Evolutionary conservation across 1,140 invertebrate genomes (phyloP).

Genomic region (Heliconius melpomene): DNA sequence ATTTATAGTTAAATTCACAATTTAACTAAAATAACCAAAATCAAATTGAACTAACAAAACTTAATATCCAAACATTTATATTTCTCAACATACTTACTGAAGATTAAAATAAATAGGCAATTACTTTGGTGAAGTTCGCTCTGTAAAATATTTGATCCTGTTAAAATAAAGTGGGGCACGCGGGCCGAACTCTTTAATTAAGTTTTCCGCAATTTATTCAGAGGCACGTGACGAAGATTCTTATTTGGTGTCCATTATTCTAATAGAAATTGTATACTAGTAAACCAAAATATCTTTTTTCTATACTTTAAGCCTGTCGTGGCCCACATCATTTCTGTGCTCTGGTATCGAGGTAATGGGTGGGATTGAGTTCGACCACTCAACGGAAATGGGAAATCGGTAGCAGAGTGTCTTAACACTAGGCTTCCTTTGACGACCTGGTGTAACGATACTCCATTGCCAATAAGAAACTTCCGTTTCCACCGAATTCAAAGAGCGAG

Average conservation of each 20-base stretch:
- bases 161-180: conserved; percentile 25
- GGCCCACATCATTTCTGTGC: too few relatives aligned
- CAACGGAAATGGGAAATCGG: too few relatives aligned
- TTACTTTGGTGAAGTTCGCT: conserved; percentile 16
- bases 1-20: not conserved
- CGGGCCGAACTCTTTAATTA: conserved; percentile 54
- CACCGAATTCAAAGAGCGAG: too few relatives aligned
- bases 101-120: conserved; percentile 30
- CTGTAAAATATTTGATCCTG: conserved; percentile 35
- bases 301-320: too few relatives aligned
- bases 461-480: too few relatives aligned
- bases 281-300: not conserved
- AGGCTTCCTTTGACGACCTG: too few relatives aligned
- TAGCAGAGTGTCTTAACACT: too few relatives aligned
- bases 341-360: too few relatives aligned
- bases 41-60: not conserved
- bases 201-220: conserved; percentile 66
- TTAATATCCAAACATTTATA: not conserved
- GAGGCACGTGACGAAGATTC: conserved; percentile 55
- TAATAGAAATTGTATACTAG: too few relatives aligned
- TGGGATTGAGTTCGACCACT: too few relatives aligned
- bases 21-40: not conserved
- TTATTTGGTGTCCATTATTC: conserved; percentile 33
- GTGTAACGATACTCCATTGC: too few relatives aligned
- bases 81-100: conserved; percentile 5